Conservation (phyloP, 2,797 vertebrate genomes). For the Notamacropus eugenii region DNA sequence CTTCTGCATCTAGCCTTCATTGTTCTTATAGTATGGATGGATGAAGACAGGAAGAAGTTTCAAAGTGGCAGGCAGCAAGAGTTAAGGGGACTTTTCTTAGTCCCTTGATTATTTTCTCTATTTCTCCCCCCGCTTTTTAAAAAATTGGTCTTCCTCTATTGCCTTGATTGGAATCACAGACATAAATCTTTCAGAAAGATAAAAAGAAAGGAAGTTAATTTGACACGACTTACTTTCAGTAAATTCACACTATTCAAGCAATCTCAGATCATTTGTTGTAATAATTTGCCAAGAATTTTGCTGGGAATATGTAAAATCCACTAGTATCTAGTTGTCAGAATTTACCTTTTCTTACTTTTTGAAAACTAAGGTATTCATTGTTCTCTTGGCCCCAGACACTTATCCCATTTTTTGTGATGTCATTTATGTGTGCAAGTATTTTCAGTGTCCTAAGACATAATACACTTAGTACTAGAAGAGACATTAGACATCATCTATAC, state of each 20-base stretch:
- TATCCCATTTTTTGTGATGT: background rate
- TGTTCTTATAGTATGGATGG: background rate
- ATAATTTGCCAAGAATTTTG: background rate
- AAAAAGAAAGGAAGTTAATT: background rate
- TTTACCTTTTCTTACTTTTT: background rate
- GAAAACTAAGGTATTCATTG: background rate
- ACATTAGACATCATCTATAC: too few species aligned
- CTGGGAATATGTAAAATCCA: background rate
- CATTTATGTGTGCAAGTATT: too few species aligned
- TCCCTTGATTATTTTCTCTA: background rate
- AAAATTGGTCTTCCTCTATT: background rate
- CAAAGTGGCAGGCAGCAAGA: background rate
- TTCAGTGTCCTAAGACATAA: too few species aligned
- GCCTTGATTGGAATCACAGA: background rate
- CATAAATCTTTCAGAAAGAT: background rate
- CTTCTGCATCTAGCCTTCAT: background rate
- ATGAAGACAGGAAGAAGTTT: background rate
- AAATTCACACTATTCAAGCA: background rate
- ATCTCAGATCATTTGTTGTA: background rate
- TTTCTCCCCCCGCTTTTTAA: background rate
- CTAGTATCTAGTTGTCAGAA: background rate
- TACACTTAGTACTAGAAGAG: too few species aligned
- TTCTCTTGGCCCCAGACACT: too few species aligned
- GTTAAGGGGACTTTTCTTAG: background rate
- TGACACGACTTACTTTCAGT: background rate